Evolutionary conservation across 2,888 invertebrate genomes (phyloP).

Genomic region (Pharmacophagus antenor): DNA sequence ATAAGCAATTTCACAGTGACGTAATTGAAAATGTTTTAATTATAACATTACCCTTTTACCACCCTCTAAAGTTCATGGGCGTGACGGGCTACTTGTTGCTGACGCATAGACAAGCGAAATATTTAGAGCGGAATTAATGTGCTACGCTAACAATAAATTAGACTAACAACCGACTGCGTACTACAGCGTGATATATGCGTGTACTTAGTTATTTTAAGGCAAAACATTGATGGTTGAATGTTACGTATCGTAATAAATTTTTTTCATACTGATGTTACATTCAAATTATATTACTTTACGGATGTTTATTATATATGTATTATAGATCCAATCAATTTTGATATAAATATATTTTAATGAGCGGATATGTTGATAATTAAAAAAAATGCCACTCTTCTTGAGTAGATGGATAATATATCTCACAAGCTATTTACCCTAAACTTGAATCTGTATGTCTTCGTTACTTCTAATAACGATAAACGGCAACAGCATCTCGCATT

Average conservation of each 20-base stretch:
- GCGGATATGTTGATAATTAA: no score
- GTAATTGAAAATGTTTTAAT: background rate
- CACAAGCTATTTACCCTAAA: background rate
- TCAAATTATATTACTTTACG: no score
- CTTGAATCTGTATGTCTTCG: background rate
- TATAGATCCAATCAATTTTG: no score
- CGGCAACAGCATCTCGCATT: no score
- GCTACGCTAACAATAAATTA: constrained; percentile 27
- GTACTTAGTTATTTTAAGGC: background rate
- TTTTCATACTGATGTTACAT: no score
- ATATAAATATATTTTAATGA: no score
- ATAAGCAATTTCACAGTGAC: background rate
- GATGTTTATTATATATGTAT: no score
- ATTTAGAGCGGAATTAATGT: constrained; percentile 32
- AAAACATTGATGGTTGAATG: no score
- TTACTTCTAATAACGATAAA: background rate
- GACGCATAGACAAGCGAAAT: constrained; percentile 29
- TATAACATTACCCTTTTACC: constrained; percentile 25
- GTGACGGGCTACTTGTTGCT: constrained; percentile 18
- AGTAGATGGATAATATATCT: background rate
- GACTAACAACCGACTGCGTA: constrained; percentile 15
- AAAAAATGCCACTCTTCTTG: no score
- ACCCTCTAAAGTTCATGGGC: constrained; percentile 26
- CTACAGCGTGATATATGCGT: background rate
- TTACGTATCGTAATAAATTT: no score